Base-by-base conservation (phyloP, 37 sponge, comb jelly and placozoan genomes). In the Ianthella basta region DNA sequence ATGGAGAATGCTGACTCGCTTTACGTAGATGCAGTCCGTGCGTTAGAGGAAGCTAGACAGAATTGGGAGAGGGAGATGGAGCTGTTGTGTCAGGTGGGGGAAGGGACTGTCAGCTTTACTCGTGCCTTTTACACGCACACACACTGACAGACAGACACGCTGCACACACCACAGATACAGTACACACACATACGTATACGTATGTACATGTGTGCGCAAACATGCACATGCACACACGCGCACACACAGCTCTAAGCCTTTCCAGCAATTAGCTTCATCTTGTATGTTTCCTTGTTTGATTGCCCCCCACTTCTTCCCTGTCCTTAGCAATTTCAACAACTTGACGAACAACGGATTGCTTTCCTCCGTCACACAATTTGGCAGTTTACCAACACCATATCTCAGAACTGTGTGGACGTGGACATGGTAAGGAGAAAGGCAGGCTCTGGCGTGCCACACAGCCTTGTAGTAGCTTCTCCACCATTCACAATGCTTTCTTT, bases 21-120 rank as follows among this genome's bases (percentile, higher is more conserved):
- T 0, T 96, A 96, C 53, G 86, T 90, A 70, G 97, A 96, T 55
- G 57, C 87, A 5, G 91, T 96, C 41, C 82, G 82, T 59, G 63
- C 78, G 14, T 80, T 96, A 27, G 97, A 96, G 60, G 97, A 96
- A 59, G 88, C 92, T 3, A 40, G 97, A 12, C 63, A 63, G 33
- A 78, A 85, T 32, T 96, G 97, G 97, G 97, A 96, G 83, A 86
- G 94, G 39, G 97, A 96, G 82, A 93, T 93, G 94, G 94, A 93
- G 72, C 66, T 88, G 0, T 66, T 92, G 16, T 96, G 97, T 69
- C 72, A 86, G 61, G 94, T 94, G 39, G 50, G 93, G 35, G 50
- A 23, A 4, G 54, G 25, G 23, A 18, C 50, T 75, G n/a, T n/a
- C n/a, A n/a, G n/a, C n/a, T 55, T 27, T 53, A 34, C 80, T 27